These are phyloP conservation scores for Hemicrepidius hirtus DNA, from an alignment of 2,888 invertebrate genomes.

Conservation along the genomic window DNA sequence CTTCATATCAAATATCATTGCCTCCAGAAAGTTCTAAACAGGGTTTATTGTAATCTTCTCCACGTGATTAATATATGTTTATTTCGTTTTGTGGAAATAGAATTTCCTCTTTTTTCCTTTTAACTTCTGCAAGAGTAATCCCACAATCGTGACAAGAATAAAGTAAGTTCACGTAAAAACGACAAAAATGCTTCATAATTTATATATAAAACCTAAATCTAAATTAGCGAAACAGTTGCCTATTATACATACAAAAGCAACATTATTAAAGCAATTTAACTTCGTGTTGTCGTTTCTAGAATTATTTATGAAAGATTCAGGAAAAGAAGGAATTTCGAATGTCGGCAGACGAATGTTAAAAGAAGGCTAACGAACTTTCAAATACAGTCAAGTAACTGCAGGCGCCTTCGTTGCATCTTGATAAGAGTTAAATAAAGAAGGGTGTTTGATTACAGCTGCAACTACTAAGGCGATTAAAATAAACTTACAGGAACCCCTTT, in stretches of 20 bases:
- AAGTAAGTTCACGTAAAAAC: neutral
- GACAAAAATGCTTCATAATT: neutral
- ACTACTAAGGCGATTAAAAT: slow-evolving; percentile 4
- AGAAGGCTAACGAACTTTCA: slow-evolving; percentile 41
- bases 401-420: slow-evolving; percentile 30
- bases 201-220: slow-evolving; percentile 7
- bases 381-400: slow-evolving; percentile 42
- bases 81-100: too few relatives aligned
- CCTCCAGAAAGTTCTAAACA: too few relatives aligned
- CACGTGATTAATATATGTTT: too few relatives aligned
- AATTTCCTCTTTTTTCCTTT: neutral
- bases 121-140: neutral
- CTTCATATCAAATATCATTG: too few relatives aligned
- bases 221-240: slow-evolving; percentile 8
- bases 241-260: slow-evolving; percentile 13
- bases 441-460: slow-evolving; percentile 21
- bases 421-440: slow-evolving; percentile 23
- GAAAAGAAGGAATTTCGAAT: slow-evolving; percentile 36
- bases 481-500: slow-evolving; percentile 12
- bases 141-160: neutral
- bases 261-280: slow-evolving; percentile 18
- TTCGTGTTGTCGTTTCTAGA: slow-evolving; percentile 36
- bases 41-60: too few relatives aligned
- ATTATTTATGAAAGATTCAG: slow-evolving; percentile 43
- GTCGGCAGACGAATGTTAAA: slow-evolving; percentile 17